Evolutionary conservation across 2,797 vertebrate genomes (phyloP).

Genomic region (Phylloscopus collybita): DNA sequence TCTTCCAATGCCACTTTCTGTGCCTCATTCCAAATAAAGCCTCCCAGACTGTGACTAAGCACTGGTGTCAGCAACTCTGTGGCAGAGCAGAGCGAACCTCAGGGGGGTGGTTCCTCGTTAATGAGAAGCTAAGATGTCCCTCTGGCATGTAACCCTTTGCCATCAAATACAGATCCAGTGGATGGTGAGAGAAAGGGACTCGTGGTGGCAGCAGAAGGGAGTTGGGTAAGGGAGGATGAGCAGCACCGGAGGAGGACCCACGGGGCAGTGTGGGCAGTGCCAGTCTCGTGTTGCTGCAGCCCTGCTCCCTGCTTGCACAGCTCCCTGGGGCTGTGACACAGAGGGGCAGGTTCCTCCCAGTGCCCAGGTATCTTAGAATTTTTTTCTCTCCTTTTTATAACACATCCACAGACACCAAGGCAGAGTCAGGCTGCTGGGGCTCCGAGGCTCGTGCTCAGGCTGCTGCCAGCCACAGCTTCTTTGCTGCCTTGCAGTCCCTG

Average conservation of each 20-base stretch:
- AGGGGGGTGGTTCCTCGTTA: background rate
- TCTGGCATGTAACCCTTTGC: background rate
- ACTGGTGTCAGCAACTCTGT: constrained; percentile 30
- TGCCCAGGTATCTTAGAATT: background rate
- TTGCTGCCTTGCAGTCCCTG: background rate
- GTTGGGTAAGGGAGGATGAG: background rate
- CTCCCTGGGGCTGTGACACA: background rate
- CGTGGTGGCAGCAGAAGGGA: background rate
- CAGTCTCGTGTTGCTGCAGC: background rate
- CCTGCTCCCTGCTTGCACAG: background rate
- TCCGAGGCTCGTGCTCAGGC: background rate
- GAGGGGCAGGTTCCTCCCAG: background rate
- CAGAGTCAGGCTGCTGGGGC: background rate
- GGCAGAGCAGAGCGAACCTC: background rate
- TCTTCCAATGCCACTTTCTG: constrained; percentile 30
- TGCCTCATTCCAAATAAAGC: constrained; percentile 35
- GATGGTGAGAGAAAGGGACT: background rate
- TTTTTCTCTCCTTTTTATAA: background rate
- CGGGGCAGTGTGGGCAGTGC: background rate
- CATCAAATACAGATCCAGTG: background rate
- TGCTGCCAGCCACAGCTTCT: background rate
- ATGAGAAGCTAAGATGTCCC: constrained; percentile 32
- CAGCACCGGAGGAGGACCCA: background rate
- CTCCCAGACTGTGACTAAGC: constrained; percentile 38
- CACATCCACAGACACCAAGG: background rate